Evolutionary conservation across 2,888 invertebrate species (phyloP), one percentile per base, ranked within the genome.

Genomic region (Pyrocoelia pectoralis): DNA sequence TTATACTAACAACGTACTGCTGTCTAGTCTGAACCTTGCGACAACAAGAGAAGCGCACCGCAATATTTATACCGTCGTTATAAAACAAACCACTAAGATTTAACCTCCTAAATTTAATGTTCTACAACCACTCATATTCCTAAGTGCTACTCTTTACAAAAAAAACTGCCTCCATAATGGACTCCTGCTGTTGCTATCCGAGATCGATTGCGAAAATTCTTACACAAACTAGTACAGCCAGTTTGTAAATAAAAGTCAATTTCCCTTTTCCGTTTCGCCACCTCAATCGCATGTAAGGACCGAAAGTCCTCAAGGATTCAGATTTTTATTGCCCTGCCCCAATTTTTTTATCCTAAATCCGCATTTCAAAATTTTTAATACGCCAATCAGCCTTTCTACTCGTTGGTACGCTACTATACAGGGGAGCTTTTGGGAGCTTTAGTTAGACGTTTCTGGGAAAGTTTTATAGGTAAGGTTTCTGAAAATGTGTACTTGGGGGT

Each of bases 1-100:
- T 69, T 69, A 68, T 53, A 56, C 57, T 57, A 57, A 57, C 62
- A 61, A 61, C 61, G 56, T 56, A 61, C 60, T 51, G 56, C 46
- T 56, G 56, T 61, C 60, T 61, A 48, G 55, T 29, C 59, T 40
- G 52, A 43, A 64, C 50, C 55, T 56, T 18, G 48, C 41, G 60
- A 56, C 56, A 56, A 65, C 59, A 60, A 56, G 60, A 59, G 60
- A 60, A 61, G 53, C 60, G 49, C 64, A 33, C 55, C 56, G 56
- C 50, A 56, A 65, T 60, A 60, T 65, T 60, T 65, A 60, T 60
- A 56, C 49, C 33, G 43, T 51, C 65, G 60, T 65, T 65, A 65
- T 38, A 24, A 5, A 43, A 28, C 56, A 38, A 40, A 56, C 40
- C 56, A 52, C 56, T 33, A 56, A 61, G 61, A 61, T 56, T 61